Evolutionary conservation across 2,888 invertebrate species (phyloP), one percentile per base, ranked within the genome.

Genomic region (Eupithecia subfuscata): DNA sequence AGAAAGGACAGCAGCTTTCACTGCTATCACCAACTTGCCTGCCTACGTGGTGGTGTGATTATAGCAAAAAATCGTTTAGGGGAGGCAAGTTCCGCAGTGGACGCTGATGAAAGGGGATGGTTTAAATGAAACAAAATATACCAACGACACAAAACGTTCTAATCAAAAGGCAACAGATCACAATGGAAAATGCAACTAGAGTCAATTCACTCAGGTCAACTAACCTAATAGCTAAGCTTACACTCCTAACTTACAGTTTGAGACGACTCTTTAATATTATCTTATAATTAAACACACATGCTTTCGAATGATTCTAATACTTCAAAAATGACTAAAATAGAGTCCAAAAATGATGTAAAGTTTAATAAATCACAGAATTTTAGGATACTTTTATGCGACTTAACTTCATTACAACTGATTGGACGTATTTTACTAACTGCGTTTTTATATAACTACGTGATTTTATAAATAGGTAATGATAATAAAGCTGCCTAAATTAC

Each of bases 161-260:
- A 88, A 81, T 83, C 77, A 86, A 82, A 86, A 88, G 89, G 89
- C 90, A 90, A 90, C 88, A 90, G 88, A 91, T 90, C 90, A 89
- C 90, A 90, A 86, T 80, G 85, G 80, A 86, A 86, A 89, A 87
- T 81, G 76, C 80, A 78, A 78, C 75, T 77, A 77, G 48, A 75
- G 75, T 75, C 79, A 77, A 80, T 76, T 78, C 73, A 56, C 60
- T 71, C 68, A 69, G 67, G 43, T 45, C 30, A 69, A 48, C 34
- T 63, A 69, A 67, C 40, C n/a, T 12, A 40, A 18, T 67, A 34
- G 34, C 30, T 64, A 30, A 64, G 34, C 34, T 64, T 64, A 60
- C 64, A 34, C 18, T 34, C 63, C 6, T 34, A 56, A 56, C 63
- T 34, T 30, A 34, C 64, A 34, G 34, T 34, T 34, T 64, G 16